phyloP scores from a whole-genome alignment of 30 jellyfish, hydroid and myxozoan genomes.

The Chrysaora quinquecirrha region DNA sequence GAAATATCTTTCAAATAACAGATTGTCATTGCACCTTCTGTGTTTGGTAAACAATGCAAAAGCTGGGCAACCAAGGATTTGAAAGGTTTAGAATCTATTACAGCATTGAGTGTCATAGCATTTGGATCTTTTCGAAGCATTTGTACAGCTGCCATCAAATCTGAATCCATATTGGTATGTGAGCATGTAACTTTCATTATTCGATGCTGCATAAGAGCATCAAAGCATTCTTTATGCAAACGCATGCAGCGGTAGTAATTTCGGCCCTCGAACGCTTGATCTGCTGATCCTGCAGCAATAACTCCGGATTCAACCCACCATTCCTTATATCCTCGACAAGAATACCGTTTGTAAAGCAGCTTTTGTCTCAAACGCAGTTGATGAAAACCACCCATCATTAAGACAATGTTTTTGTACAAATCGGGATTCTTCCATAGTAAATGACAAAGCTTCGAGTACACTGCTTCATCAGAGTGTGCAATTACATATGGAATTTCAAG shows the following conservation, averaged over 20 bases:
- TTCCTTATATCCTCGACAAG: slow-evolving; percentile 49
- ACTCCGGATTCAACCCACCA: slow-evolving; percentile 47
- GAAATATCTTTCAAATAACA: slow-evolving; percentile 50
- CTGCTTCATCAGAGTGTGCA: slow-evolving; percentile 61
- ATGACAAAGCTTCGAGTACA: slow-evolving; percentile 47
- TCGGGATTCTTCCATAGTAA: slow-evolving; percentile 9
- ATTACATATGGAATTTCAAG: slow-evolving; percentile 22
- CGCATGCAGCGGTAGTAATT: slow-evolving; percentile 64
- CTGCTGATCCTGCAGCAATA: slow-evolving; percentile 53
- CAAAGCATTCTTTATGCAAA: slow-evolving; percentile 29
- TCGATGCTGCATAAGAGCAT: slow-evolving; percentile 30
- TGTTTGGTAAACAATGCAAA: background rate
- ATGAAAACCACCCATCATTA: slow-evolving; percentile 63
- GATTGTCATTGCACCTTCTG: slow-evolving; percentile 30
- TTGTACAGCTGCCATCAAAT: background rate
- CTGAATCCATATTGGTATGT: slow-evolving; percentile 11
- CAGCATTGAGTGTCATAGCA: slow-evolving; percentile 14
- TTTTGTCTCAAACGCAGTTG: slow-evolving; percentile 50
- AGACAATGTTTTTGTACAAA: background rate
- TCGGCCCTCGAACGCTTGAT: slow-evolving; percentile 30
- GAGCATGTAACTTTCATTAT: background rate
- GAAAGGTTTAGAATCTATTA: slow-evolving; percentile 1
- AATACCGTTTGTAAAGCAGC: slow-evolving; percentile 33
- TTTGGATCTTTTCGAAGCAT: slow-evolving; percentile 14
- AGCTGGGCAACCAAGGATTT: background rate